These are phyloP conservation scores for Dendrocopos noguchii DNA, from an alignment of 2,113 vertebrate genomes.

Conservation along the genomic window DNA sequence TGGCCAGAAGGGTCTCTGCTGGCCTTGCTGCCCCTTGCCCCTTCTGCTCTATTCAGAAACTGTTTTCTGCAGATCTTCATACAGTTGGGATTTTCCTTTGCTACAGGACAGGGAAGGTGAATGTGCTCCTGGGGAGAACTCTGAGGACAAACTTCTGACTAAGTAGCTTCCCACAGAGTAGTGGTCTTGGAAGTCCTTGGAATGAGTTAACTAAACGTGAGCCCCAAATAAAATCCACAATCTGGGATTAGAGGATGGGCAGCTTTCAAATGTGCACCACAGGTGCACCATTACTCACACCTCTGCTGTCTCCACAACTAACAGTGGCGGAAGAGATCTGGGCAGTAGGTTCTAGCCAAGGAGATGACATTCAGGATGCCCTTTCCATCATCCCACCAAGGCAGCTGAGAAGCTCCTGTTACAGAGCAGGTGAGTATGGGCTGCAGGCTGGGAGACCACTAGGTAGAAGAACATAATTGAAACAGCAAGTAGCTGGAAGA, in stretches of 20 bases:
- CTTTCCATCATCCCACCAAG: conserved; percentile 40
- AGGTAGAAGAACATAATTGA: neutral
- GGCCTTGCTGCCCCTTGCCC: neutral
- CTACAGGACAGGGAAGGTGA: neutral
- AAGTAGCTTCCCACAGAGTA: neutral
- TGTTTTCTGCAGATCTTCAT: neutral
- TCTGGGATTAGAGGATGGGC: neutral
- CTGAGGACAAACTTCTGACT: neutral
- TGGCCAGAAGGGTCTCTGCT: neutral
- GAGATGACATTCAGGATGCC: neutral
- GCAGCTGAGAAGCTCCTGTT: conserved; percentile 71
- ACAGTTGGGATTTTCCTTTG: neutral
- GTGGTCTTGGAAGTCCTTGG: neutral
- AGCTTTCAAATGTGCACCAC: neutral
- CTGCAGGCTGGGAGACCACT: neutral
- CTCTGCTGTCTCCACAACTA: conserved; percentile 15
- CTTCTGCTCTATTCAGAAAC: neutral
- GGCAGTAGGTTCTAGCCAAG: neutral
- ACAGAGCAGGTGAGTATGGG: conserved; percentile 63
- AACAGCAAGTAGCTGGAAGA: neutral
- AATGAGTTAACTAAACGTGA: neutral
- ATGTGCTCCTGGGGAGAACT: neutral
- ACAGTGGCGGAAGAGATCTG: neutral
- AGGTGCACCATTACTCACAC: neutral
- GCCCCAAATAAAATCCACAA: neutral